Conservation (phyloP, 2,113 vertebrate genomes). For the Delphinapterus leucas region DNA sequence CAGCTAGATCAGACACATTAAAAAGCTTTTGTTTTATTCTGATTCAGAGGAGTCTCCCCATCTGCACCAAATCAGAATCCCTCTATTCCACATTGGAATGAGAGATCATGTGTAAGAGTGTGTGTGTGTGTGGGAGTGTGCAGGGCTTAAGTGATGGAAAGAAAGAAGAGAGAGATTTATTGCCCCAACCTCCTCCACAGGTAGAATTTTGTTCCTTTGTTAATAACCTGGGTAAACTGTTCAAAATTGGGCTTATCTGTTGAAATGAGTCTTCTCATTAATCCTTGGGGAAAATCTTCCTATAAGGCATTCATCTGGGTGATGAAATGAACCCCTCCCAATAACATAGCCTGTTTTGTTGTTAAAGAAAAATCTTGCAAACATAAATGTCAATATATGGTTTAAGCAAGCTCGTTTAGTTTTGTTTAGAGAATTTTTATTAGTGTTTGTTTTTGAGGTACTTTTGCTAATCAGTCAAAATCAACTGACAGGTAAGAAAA, state of each 20-base stretch:
- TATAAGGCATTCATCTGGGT: neutral
- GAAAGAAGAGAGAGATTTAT: neutral
- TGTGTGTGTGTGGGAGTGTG: fast-evolving
- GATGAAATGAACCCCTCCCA: neutral
- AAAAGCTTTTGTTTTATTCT: neutral
- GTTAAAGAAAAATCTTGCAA: neutral
- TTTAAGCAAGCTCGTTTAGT: neutral
- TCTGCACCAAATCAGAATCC: neutral
- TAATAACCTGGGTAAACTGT: neutral
- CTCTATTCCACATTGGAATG: neutral
- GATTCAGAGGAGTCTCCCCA: neutral
- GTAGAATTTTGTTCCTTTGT: neutral
- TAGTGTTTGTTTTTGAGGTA: neutral
- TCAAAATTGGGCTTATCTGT: neutral
- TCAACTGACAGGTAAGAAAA: neutral
- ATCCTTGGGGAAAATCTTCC: neutral
- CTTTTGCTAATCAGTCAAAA: conserved; percentile 1
- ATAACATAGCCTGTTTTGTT: neutral
- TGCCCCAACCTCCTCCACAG: neutral
- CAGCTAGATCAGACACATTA: no score
- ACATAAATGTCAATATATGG: neutral
- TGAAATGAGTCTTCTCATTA: neutral
- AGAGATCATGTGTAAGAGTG: no score
- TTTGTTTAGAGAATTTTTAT: neutral
- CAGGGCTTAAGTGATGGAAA: neutral